These are phyloP conservation scores for Druon quercuslanigerum DNA, from an alignment of 1,140 invertebrate genomes.

Conservation along the genomic window DNA sequence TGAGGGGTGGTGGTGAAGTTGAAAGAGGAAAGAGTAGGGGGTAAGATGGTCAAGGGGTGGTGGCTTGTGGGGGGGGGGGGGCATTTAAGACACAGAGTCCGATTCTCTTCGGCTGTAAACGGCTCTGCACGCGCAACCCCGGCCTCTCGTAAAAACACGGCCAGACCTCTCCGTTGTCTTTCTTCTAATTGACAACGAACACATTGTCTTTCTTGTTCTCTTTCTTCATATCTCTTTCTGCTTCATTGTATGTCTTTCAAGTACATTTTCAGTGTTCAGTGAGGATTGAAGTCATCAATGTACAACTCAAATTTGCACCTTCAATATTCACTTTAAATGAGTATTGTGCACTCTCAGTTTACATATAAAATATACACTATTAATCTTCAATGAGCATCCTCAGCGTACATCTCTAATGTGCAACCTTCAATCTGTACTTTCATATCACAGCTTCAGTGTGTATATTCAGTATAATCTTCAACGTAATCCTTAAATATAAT, in stretches of 20 bases:
- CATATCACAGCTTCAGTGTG: no score
- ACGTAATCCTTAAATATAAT: no score
- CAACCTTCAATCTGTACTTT: no score
- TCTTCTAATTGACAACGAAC: constrained; percentile 61
- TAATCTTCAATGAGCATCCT: no score
- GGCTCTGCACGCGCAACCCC: constrained; percentile 56
- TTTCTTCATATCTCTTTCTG: constrained; percentile 30
- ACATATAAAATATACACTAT: no score
- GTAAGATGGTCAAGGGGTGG: constrained; percentile 21
- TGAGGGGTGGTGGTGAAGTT: constrained; percentile 46
- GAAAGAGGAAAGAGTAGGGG: constrained; percentile 35
- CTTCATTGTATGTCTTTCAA: background rate
- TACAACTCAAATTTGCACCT: no score
- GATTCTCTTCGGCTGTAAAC: constrained; percentile 73
- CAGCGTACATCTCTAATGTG: no score
- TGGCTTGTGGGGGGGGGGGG: constrained; percentile 45
- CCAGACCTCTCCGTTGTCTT: constrained; percentile 46
- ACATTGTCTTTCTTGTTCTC: constrained; percentile 56
- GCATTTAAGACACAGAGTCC: constrained; percentile 67
- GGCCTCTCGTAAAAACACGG: constrained; percentile 55
- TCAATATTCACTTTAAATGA: no score
- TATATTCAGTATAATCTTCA: no score
- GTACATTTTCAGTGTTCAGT: no score
- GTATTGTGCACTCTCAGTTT: no score
- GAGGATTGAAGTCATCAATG: no score